These are phyloP conservation scores for Pectinophora gossypiella DNA, from an alignment of 1,140 invertebrate species.

Conservation along the genomic window DNA sequence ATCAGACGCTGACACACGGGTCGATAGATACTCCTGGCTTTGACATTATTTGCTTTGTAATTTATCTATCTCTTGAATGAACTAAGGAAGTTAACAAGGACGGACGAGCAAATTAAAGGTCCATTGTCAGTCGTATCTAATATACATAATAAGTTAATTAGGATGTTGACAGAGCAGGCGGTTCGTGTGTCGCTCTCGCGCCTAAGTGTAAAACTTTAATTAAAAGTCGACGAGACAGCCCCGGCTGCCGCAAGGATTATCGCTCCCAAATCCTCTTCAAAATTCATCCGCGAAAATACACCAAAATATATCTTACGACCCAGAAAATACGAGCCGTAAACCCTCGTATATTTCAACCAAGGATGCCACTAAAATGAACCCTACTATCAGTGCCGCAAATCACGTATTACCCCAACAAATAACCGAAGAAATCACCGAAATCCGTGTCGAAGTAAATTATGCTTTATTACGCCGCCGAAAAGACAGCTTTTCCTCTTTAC, in stretches of 20 bases:
- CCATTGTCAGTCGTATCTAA: too few relatives aligned
- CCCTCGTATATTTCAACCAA: background rate
- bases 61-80: too few relatives aligned
- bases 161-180: too few relatives aligned
- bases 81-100: too few relatives aligned
- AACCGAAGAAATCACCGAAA: conserved; percentile 36
- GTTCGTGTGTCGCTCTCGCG: background rate
- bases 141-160: too few relatives aligned
- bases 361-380: conserved; percentile 30
- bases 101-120: too few relatives aligned
- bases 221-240: conserved; percentile 41
- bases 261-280: conserved; percentile 19
- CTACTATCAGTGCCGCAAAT: conserved; percentile 48
- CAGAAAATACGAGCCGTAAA: conserved; percentile 12
- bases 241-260: conserved; percentile 32
- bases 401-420: conserved; percentile 57
- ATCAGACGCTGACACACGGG: too few relatives aligned
- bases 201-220: conserved; percentile 33
- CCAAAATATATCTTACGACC: conserved; percentile 24
- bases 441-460: conserved; percentile 28
- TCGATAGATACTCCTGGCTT: too few relatives aligned
- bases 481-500: conserved; percentile 25
- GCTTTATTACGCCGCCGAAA: conserved; percentile 27
- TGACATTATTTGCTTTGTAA: too few relatives aligned
- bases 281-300: conserved; percentile 21